These are phyloP conservation scores for Lepidochrysops patricia DNA, from an alignment of 2,888 invertebrate species.

Conservation along the genomic window DNA sequence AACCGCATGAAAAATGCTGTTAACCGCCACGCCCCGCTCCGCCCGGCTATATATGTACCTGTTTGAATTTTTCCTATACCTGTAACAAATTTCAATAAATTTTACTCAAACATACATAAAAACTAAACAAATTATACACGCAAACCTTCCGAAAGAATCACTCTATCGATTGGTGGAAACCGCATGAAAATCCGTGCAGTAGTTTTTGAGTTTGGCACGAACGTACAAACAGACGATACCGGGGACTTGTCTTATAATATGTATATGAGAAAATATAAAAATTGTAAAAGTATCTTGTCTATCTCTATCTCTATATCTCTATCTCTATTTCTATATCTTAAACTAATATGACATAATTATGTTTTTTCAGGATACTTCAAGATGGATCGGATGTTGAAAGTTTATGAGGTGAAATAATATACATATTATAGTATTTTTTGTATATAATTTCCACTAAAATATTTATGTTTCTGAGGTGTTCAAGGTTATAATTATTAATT, in stretches of 20 bases:
- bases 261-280: too few species aligned
- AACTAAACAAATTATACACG: too few species aligned
- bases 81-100: too few species aligned
- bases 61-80: too few species aligned
- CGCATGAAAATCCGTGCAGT: constrained; percentile 99
- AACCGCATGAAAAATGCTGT: constrained; percentile 99
- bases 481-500: neutral
- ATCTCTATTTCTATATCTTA: too few species aligned
- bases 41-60: constrained; percentile 1
- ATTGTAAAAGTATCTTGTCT: too few species aligned
- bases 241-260: too few species aligned
- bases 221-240: too few species aligned
- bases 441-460: constrained; percentile 21
- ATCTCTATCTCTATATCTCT: too few species aligned
- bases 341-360: constrained; percentile 1
- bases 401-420: constrained; percentile 33
- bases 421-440: constrained; percentile 40
- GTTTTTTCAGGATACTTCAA: constrained; percentile 36
- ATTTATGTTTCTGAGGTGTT: neutral
- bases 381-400: constrained; percentile 27
- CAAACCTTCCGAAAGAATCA: too few species aligned
- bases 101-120: too few species aligned
- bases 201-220: too few species aligned
- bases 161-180: constrained; percentile 98
- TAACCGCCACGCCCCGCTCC: constrained; percentile 71